Base-by-base conservation (phyloP, 2,797 vertebrate genomes). In the Syngnathus rostellatus region DNA sequence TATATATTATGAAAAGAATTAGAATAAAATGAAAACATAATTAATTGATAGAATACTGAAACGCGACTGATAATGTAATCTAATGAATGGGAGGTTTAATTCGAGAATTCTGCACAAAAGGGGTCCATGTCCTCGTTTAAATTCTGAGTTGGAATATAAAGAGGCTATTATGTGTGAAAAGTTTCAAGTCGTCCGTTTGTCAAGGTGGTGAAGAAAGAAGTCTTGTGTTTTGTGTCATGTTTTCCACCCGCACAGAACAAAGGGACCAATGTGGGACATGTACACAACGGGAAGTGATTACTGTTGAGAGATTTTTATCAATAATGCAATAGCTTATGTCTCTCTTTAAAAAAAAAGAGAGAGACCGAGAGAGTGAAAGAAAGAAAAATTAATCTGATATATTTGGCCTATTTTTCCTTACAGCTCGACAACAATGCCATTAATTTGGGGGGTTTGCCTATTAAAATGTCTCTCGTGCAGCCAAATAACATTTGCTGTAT, bases 171-270 rank as follows among this genome's bases (percentile, higher is more conserved):
- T 51, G 62, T 0, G 31, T n/a, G 17, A 8, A 62, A 62, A 45
- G 12, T 62, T 46, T 46, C 12, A 31, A 45, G 21, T 45, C 60
- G 45, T 62, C 40, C 23, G 38, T 77, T 70, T 80, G 73, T 40
- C 67, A 62, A 70, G 61, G 70, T 65, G 58, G 58, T 61, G 64
- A 66, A 66, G 83, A 91, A 87, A 91, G 71, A 81, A 66, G 75
- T 83, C 74, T 72, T 78, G 84, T 89, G 87, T 91, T 86, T 78
- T 69, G 55, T 71, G 68, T 71, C 67, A 69, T 67, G 77, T 76
- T 67, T 62, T 67, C 71, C 68, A 51, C 71, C 74, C 82, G 77
- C 19, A 54, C 17, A 25, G 60, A 62, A 62, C 60, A 62, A 62
- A 62, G 60, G 21, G 14, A 83, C 83, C 70, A 75, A 69, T 77